Evolutionary conservation across 2,797 vertebrate genomes (phyloP), one percentile per base, ranked within the genome.

Genomic region (Argya squamiceps): DNA sequence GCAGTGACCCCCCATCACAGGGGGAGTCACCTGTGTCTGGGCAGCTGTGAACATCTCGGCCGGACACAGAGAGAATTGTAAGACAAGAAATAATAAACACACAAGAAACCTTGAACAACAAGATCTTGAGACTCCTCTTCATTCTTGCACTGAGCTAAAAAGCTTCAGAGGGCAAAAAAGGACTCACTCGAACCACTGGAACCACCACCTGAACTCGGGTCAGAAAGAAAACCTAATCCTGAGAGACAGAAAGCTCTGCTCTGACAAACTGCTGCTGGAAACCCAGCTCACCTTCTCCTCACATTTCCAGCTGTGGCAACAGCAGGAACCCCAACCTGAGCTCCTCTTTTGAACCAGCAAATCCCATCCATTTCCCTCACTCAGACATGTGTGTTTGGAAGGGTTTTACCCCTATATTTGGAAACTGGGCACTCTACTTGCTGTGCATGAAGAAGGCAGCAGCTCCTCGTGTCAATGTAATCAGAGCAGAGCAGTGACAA

Each of bases 401-500:
- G 49, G 10, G 9, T 77, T 89, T 67, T 32, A 50, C 14, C 39
- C 53, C 30, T 46, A 6, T 37, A 10, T 65, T 67, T 85, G 65
- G 53, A 50, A 50, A 43, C 0, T 55, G 55, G 43, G 41, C 62
- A 78, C 67, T 64, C 41, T 24, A 7, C 23, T 69, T 62, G 56
- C 81, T 18, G 5, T 56, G 56, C 18, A 9, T 10, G 43, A 43
- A 0, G 2, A 74, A 58, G 64, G 41, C 71, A 92, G 69, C 41
- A 88, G 84, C 60, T 95, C 64, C 12, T 19, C 18, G 11, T 4
- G 52, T 50, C 62, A 74, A 67, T 37, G 29, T 94, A 75, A 89
- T 96, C 91, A 89, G 87, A 94, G 63, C 81, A 59, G 1, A 91
- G 74, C 89, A 94, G 94, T 92, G 79, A 67, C 70, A 83, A 82